These are phyloP conservation scores for Passer domesticus DNA, from an alignment of 2,113 vertebrate species.

Conservation along the genomic window DNA sequence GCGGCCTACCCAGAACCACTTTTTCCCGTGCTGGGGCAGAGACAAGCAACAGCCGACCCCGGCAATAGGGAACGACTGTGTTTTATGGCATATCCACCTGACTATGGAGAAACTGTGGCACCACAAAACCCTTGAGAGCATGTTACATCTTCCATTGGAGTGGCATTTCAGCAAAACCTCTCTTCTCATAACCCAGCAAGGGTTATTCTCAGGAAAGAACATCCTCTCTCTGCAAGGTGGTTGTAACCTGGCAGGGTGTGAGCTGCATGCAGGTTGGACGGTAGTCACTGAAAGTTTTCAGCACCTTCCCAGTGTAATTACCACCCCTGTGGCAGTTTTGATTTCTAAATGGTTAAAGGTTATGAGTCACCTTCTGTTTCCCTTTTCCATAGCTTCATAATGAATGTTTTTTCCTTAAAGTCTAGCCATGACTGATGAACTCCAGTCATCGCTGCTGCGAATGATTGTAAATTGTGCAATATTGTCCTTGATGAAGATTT, in stretches of 20 bases:
- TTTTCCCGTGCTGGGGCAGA: no score
- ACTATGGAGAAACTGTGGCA: neutral
- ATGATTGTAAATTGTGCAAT: constrained; percentile 1
- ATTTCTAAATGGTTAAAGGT: neutral
- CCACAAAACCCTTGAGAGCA: rapidly evolving
- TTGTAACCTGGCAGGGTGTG: neutral
- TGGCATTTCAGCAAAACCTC: neutral
- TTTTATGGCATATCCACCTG: neutral
- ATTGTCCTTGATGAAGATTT: neutral
- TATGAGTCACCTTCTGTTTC: constrained; percentile 18
- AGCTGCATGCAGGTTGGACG: neutral
- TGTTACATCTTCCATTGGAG: neutral
- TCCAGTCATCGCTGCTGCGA: neutral
- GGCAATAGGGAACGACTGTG: neutral
- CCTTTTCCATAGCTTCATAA: constrained; percentile 13
- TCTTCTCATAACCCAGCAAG: rapidly evolving
- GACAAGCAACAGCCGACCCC: no score
- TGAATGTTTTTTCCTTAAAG: neutral
- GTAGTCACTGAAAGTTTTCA: neutral
- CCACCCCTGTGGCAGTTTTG: neutral
- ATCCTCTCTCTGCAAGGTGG: neutral
- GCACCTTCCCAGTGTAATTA: neutral
- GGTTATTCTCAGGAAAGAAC: neutral
- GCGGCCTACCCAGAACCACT: no score
- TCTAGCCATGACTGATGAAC: neutral